A percentile compares a stretch with the other conserved stretches of the same genome.
Evolutionary conservation across 2,888 invertebrate genomes (phyloP).

Genomic region (Aphidius colemani): DNA sequence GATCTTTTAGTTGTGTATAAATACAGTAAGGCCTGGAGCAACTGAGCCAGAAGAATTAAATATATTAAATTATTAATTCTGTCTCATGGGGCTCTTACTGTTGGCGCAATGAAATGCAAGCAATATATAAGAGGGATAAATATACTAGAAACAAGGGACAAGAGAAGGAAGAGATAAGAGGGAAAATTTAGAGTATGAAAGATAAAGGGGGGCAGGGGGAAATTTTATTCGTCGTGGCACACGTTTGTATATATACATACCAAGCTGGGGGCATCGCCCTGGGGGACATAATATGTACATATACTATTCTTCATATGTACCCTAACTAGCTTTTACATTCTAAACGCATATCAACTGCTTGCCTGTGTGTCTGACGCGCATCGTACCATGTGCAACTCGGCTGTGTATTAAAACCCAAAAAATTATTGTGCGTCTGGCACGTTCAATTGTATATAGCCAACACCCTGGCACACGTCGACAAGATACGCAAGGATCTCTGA

Average conservation of each 20-base stretch:
- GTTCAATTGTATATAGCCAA: conserved; percentile 24
- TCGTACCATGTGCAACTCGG: conserved; percentile 49
- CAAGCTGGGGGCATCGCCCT: conserved; percentile 39
- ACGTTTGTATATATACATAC: conserved; percentile 13
- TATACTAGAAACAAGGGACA: conserved; percentile 2
- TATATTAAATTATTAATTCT: conserved; percentile 51
- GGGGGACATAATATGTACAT: conserved; percentile 33
- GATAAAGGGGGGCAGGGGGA: conserved; percentile 26
- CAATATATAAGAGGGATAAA: background rate
- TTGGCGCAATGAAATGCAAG: conserved; percentile 9
- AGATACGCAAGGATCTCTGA: background rate
- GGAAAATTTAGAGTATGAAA: background rate
- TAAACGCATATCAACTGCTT: conserved; percentile 15
- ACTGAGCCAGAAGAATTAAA: conserved; percentile 40
- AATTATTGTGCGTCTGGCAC: conserved; percentile 41
- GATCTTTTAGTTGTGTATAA: too few relatives aligned
- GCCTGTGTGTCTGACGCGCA: conserved; percentile 39
- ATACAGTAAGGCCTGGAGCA: background rate
- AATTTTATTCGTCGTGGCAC: background rate
- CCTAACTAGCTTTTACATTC: conserved; percentile 2
- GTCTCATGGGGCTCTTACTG: conserved; percentile 27
- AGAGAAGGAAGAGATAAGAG: conserved; percentile 18
- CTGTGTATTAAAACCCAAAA: conserved; percentile 48
- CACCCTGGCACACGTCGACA: conserved; percentile 8
- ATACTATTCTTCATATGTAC: conserved; percentile 16